Evolutionary conservation across 2,113 vertebrate species (phyloP), one percentile per base, ranked within the genome.

Genomic region (Australoheros scitulus): DNA sequence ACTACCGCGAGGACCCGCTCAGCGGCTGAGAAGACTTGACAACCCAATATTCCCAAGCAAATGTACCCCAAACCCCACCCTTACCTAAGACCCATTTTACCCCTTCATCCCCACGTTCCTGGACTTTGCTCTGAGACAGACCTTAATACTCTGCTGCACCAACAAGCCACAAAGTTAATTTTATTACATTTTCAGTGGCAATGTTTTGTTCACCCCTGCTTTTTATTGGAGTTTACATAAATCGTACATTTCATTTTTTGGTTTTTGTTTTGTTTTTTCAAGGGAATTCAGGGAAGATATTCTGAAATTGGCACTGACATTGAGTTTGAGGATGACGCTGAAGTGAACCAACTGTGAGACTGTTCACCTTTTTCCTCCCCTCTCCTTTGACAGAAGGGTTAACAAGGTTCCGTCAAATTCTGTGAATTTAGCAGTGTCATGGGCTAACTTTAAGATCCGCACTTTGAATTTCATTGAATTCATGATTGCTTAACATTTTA

Each of bases 1-100:
- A 99, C 94, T 99, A 99, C 94, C 96, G 98, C 0, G 98, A 99
- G 93, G 98, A 99, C 72, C 98, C 98, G 1, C 97, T 99, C 13
- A 99, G 98, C 88, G 98, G 98, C 94, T 99, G 95, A 97, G 55
- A 61, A 24, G 38, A 88, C 75, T 81, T 50, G 87, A 89, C 77
- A 52, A 79, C 76, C 24, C 52, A 18, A 29, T 22, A n/a, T 38
- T 47, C 77, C 65, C 36, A 26, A 38, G 34, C 63, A 7, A 34
- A 13, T 34, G n/a, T 18, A 52, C 55, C 52, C n/a, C 4, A 29
- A 13, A 43, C 11, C 24, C 26, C 20, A 61, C 18, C 65, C 47
- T 79, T 43, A 64, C 41, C 56, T 56, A 57, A 11, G 11, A 56
- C 60, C 63, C 61, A 29, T 20, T 20, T 15, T 63, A 38, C 59